Conservation (phyloP, 2,113 vertebrate genomes). For the Alethe diademata region DNA sequence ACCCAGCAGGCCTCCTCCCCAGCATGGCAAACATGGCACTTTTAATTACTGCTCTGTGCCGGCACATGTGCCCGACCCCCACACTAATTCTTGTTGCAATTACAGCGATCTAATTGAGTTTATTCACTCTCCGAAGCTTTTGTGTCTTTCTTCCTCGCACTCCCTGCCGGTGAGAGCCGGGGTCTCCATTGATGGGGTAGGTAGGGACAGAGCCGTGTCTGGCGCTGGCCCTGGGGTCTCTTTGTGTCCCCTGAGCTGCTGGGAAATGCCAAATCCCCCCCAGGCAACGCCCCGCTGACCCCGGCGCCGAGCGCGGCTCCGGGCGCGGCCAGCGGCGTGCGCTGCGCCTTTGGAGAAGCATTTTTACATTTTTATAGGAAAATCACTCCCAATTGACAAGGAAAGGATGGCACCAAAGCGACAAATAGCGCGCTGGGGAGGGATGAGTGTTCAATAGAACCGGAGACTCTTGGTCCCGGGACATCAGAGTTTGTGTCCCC, state of each 20-base stretch:
- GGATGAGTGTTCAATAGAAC: rapidly evolving
- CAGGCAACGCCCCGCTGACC: background rate
- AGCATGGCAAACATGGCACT: slow-evolving; percentile 55
- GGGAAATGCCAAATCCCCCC: background rate
- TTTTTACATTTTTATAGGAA: background rate
- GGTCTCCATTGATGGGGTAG: slow-evolving; percentile 10
- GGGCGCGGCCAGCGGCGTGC: rapidly evolving
- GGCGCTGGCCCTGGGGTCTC: background rate
- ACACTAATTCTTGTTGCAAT: slow-evolving; percentile 66
- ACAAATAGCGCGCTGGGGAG: rapidly evolving
- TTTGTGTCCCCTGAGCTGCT: slow-evolving; percentile 31
- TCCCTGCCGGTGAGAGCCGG: slow-evolving; percentile 68
- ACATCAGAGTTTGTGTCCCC: rapidly evolving
- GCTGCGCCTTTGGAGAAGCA: background rate
- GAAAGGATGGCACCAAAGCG: background rate
- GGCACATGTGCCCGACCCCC: slow-evolving; percentile 59
- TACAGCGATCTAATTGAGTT: slow-evolving; percentile 71
- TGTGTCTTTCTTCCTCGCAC: slow-evolving; percentile 58
- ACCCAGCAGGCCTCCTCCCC: slow-evolving; percentile 62
- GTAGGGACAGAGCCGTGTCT: background rate
- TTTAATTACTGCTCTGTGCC: slow-evolving; percentile 57
- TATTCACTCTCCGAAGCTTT: slow-evolving; percentile 58
- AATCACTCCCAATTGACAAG: background rate
- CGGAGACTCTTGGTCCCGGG: rapidly evolving
- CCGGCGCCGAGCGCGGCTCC: rapidly evolving